These are phyloP conservation scores for Periparus ater DNA, from an alignment of 2,797 vertebrate genomes.

Conservation along the genomic window DNA sequence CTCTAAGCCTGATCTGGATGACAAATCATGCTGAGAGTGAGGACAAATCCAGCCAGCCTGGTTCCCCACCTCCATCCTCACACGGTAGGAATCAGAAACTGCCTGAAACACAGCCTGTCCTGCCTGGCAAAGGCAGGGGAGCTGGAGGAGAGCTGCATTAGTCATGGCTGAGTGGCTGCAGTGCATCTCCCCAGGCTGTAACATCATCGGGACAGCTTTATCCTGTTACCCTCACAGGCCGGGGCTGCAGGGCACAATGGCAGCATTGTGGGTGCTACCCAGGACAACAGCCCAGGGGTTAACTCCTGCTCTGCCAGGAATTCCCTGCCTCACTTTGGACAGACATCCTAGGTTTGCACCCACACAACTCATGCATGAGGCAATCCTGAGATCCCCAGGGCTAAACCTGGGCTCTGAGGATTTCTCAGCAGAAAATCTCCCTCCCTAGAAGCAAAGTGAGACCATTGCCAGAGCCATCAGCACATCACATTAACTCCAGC, in stretches of 20 bases:
- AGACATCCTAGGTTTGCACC: fast-evolving
- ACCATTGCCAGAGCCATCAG: not conserved
- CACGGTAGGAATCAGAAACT: not conserved
- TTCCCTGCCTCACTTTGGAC: not conserved
- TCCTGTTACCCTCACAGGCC: not conserved
- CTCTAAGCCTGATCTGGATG: not conserved
- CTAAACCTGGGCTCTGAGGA: not conserved
- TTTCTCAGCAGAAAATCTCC: not conserved
- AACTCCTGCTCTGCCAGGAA: not conserved
- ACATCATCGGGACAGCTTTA: fast-evolving
- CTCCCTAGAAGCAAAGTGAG: not conserved
- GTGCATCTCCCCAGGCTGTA: not conserved
- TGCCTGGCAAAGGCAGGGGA: not conserved
- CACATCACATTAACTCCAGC: not conserved
- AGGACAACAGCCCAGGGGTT: not conserved
- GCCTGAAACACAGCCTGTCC: fast-evolving
- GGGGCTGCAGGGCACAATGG: not conserved
- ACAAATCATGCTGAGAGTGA: not conserved
- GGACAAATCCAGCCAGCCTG: not conserved
- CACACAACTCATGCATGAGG: fast-evolving
- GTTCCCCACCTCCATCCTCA: fast-evolving
- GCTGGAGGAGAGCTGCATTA: not conserved
- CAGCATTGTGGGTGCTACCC: not conserved
- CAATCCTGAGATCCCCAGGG: not conserved
- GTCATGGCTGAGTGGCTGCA: not conserved